These are phyloP conservation scores for Scolopax mira DNA, from an alignment of 2,113 vertebrate genomes.

Conservation along the genomic window DNA sequence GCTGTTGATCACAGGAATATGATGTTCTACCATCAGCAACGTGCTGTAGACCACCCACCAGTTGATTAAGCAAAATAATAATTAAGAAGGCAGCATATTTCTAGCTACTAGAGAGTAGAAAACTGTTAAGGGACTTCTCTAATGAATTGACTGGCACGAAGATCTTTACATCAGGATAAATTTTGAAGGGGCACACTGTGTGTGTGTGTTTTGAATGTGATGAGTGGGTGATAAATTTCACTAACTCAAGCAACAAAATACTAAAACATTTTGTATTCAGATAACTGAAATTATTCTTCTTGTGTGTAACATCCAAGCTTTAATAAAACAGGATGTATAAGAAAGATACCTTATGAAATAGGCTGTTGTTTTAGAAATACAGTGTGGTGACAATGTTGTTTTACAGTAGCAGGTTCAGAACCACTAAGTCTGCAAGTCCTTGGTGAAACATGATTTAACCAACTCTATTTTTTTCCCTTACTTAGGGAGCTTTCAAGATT, in stretches of 20 bases:
- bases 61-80: neutral
- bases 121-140: neutral
- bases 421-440: neutral
- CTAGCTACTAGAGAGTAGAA: neutral
- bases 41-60: neutral
- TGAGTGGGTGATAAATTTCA: neutral
- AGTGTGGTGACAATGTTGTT: rapidly evolving
- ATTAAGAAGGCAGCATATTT: neutral
- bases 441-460: neutral
- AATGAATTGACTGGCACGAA: neutral
- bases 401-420: neutral
- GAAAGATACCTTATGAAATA: neutral
- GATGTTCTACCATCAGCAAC: neutral
- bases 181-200: neutral
- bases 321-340: neutral
- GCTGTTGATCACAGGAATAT: neutral
- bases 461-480: neutral
- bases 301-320: neutral
- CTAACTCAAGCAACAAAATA: neutral
- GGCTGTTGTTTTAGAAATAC: neutral
- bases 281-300: neutral
- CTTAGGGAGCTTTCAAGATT: slow-evolving; percentile 95
- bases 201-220: neutral
- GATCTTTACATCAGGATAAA: neutral
- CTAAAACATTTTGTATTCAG: neutral